Percentiles rank a stretch among this genome's conserved stretches.
Evolutionary conservation across 2,113 vertebrate genomes (phyloP).

Genomic region (Peromyscus californicus): DNA sequence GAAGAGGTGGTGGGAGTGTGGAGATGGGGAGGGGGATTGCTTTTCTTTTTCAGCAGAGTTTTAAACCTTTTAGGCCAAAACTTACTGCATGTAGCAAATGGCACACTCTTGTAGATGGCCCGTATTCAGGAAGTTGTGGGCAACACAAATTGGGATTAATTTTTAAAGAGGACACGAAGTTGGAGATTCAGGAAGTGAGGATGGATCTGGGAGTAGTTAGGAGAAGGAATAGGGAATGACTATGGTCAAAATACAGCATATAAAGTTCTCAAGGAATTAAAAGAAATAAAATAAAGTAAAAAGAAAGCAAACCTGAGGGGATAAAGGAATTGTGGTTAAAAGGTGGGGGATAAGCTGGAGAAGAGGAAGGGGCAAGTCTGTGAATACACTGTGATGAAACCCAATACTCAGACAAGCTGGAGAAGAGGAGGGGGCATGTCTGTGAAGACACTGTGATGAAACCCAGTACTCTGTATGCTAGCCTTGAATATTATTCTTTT

Average conservation of each 20-base stretch:
- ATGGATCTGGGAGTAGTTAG: not conserved
- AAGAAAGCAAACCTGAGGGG: not conserved
- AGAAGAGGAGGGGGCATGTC: not conserved
- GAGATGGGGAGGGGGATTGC: not conserved
- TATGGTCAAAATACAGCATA: not conserved
- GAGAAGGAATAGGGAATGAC: not conserved
- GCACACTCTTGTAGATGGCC: not conserved
- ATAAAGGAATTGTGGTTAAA: not conserved
- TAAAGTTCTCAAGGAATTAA: not conserved
- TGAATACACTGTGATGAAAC: too few relatives aligned
- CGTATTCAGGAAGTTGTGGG: not conserved
- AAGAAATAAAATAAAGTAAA: not conserved
- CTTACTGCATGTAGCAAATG: not conserved
- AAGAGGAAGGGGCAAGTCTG: not conserved
- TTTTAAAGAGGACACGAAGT: not conserved
- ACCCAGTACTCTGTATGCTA: not conserved
- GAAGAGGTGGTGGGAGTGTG: not conserved
- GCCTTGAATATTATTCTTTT: not conserved
- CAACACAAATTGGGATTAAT: not conserved
- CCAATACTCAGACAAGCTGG: too few relatives aligned
- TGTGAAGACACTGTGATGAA: not conserved
- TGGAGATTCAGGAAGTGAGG: not conserved
- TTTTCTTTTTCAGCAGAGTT: not conserved
- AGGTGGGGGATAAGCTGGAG: not conserved
- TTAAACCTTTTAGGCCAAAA: conserved; percentile 50